Percentiles rank a stretch among this genome's conserved stretches.
Evolutionary conservation across 2,113 vertebrate species (phyloP).

Genomic region (Scopus umbretta): DNA sequence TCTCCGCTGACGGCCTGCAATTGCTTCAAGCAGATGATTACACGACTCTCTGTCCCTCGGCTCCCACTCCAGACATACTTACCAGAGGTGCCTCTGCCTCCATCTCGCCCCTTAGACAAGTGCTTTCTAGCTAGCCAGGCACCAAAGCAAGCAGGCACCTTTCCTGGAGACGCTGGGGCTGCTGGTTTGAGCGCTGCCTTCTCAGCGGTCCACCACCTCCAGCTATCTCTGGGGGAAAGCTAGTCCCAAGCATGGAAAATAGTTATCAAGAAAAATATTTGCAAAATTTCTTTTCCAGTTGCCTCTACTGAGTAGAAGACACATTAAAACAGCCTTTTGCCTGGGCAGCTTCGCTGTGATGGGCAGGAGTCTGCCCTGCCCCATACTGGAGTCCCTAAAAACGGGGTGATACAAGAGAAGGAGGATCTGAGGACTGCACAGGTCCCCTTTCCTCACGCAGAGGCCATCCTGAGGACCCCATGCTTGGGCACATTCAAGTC

Average conservation of each 20-base stretch:
- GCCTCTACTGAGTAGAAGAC: neutral
- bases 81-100: neutral
- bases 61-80: neutral
- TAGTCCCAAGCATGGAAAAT: neutral
- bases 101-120: neutral
- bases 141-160: neutral
- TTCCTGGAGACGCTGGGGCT: neutral
- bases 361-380: neutral
- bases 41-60: accelerated
- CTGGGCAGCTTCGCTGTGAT: neutral
- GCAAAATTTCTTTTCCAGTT: neutral
- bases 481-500: neutral
- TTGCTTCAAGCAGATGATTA: neutral
- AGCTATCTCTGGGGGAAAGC: neutral
- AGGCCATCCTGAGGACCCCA: neutral
- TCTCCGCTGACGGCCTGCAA: neutral
- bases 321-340: neutral
- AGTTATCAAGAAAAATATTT: neutral
- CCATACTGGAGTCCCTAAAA: neutral
- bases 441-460: neutral
- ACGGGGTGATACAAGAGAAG: neutral
- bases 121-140: neutral
- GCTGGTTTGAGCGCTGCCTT: neutral
- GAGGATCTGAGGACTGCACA: neutral
- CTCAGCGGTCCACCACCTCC: neutral